phyloP scores from a whole-genome alignment of 2,888 invertebrate species.

The Macaria notata region DNA sequence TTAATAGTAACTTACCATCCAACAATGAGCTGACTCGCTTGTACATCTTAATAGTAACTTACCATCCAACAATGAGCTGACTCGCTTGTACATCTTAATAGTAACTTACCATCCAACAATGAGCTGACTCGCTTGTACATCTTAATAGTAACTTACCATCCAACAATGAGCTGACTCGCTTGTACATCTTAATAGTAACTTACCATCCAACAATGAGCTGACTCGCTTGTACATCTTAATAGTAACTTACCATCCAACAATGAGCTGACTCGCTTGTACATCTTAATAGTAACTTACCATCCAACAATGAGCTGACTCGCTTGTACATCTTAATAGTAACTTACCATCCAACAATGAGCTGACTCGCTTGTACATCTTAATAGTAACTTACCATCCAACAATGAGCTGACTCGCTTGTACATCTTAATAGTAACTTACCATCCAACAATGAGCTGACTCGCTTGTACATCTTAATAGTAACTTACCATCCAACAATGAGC shows the following conservation, averaged over 20 bases:
- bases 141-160: slow-evolving; percentile 85
- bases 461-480: slow-evolving; percentile 94
- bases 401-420: slow-evolving; percentile 89
- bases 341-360: slow-evolving; percentile 82
- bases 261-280: slow-evolving; percentile 90
- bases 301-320: slow-evolving; percentile 86
- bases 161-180: slow-evolving; percentile 86
- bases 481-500: slow-evolving; percentile 82
- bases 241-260: slow-evolving; percentile 83
- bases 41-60: slow-evolving; percentile 93
- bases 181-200: slow-evolving; percentile 95
- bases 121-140: slow-evolving; percentile 91
- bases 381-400: slow-evolving; percentile 82
- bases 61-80: slow-evolving; percentile 84
- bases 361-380: slow-evolving; percentile 93
- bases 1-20: slow-evolving; percentile 85
- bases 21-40: slow-evolving; percentile 87
- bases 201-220: slow-evolving; percentile 81
- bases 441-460: slow-evolving; percentile 86
- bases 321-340: slow-evolving; percentile 95
- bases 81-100: slow-evolving; percentile 93
- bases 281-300: slow-evolving; percentile 85
- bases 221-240: slow-evolving; percentile 94
- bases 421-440: slow-evolving; percentile 88
- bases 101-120: slow-evolving; percentile 82